Evolutionary conservation across 2,113 vertebrate genomes (phyloP).

Genomic region (Ammodytes marinus): DNA sequence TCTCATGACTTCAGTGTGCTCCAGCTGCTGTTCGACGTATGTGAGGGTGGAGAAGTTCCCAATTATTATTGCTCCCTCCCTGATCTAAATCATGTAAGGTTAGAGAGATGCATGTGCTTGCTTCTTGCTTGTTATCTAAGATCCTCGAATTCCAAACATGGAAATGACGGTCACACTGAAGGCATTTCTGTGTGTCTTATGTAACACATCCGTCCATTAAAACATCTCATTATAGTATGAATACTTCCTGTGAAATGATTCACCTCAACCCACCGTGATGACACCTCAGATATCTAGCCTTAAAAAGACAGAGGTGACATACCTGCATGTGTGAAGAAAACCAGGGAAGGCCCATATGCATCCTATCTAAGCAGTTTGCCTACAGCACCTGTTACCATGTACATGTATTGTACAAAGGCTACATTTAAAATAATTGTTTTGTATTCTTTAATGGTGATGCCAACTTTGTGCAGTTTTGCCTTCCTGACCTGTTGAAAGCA

Average conservation of each 20-base stretch:
- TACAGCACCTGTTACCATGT: too few relatives aligned
- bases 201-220: slow-evolving; percentile 26
- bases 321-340: too few relatives aligned
- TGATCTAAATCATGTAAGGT: not conserved
- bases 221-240: slow-evolving; percentile 20
- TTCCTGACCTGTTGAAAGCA: too few relatives aligned
- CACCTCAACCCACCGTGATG: slow-evolving; percentile 13
- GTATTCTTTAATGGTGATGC: too few relatives aligned
- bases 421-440: too few relatives aligned
- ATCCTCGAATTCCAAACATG: slow-evolving; percentile 4
- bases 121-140: slow-evolving; percentile 3
- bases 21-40: too few relatives aligned
- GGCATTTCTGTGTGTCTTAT: not conserved
- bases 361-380: too few relatives aligned
- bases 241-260: slow-evolving; percentile 28
- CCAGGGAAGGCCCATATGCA: too few relatives aligned
- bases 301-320: slow-evolving; percentile 35
- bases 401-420: too few relatives aligned
- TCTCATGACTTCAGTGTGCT: too few relatives aligned
- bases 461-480: too few relatives aligned
- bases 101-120: not conserved
- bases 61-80: not conserved
- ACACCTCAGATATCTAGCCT: slow-evolving; percentile 13
- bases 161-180: slow-evolving; percentile 4
- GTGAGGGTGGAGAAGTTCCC: too few relatives aligned